phyloP scores from a whole-genome alignment of 2,113 vertebrate species.

The Carettochelys insculpta region DNA sequence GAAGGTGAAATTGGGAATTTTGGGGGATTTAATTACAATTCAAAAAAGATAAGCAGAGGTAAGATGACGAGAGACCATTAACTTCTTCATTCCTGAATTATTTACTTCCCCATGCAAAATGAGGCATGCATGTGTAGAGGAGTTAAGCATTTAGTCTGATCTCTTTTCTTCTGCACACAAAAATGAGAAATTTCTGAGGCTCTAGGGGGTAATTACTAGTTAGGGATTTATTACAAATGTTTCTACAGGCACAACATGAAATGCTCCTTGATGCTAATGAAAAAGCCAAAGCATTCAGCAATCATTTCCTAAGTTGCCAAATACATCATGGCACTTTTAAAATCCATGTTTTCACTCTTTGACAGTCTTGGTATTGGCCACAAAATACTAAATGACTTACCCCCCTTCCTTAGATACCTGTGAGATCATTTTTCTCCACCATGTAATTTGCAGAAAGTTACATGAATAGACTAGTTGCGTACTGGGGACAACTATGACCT shows the following conservation, averaged over 20 bases:
- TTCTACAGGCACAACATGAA: background rate
- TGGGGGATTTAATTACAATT: background rate
- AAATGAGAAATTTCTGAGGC: background rate
- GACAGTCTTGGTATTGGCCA: background rate
- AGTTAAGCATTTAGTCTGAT: conserved; percentile 11
- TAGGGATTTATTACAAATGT: background rate
- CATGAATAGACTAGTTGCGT: background rate
- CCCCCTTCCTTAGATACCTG: background rate
- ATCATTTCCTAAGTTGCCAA: background rate
- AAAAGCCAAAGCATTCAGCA: background rate
- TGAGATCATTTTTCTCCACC: background rate
- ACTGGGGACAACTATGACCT: background rate
- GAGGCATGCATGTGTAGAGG: conserved; percentile 17
- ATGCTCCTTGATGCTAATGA: conserved; percentile 3
- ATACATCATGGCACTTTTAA: background rate
- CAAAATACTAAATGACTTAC: background rate
- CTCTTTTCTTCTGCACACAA: background rate
- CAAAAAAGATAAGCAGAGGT: background rate
- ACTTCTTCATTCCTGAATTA: background rate
- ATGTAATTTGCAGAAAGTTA: background rate
- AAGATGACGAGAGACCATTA: background rate
- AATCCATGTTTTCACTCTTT: conserved; percentile 30
- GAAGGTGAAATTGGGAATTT: background rate
- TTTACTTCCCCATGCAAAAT: conserved; percentile 11
- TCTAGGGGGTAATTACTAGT: background rate